These are phyloP conservation scores for Frankliniella fusca DNA, from an alignment of 2,888 invertebrate species.

Conservation along the genomic window DNA sequence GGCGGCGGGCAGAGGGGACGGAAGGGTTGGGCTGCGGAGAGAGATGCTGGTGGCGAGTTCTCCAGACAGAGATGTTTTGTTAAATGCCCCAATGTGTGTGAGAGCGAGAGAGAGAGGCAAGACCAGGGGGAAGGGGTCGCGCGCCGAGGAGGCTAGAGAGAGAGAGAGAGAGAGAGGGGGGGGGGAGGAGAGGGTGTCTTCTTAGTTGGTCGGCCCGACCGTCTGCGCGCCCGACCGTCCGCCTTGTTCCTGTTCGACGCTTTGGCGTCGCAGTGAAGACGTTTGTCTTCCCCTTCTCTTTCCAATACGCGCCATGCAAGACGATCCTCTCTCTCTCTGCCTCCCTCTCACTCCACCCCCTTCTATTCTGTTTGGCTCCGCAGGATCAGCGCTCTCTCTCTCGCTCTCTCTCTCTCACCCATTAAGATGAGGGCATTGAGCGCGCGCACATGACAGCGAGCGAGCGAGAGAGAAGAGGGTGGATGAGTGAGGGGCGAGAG, in stretches of 20 bases:
- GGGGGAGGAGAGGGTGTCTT: not conserved
- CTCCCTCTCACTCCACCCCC: not conserved
- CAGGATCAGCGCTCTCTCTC: not conserved
- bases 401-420: not conserved
- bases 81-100: conserved; percentile 17
- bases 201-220: not conserved
- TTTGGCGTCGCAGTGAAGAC: not conserved
- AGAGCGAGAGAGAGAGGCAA: not conserved
- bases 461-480: not conserved
- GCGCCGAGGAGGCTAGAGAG: not conserved
- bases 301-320: not conserved
- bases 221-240: not conserved
- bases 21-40: too few species aligned
- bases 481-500: not conserved
- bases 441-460: not conserved
- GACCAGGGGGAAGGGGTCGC: not conserved
- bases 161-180: not conserved
- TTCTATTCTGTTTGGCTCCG: not conserved
- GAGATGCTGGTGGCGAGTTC: conserved; percentile 13
- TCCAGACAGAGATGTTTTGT: conserved; percentile 18
- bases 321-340: not conserved
- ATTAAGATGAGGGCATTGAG: too few species aligned
- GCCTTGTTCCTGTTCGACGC: not conserved
- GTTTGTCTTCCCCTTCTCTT: not conserved
- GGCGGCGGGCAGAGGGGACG: too few species aligned